Base-by-base conservation (phyloP, 1,140 invertebrate genomes). In the Atopsyche davidsoni region DNA sequence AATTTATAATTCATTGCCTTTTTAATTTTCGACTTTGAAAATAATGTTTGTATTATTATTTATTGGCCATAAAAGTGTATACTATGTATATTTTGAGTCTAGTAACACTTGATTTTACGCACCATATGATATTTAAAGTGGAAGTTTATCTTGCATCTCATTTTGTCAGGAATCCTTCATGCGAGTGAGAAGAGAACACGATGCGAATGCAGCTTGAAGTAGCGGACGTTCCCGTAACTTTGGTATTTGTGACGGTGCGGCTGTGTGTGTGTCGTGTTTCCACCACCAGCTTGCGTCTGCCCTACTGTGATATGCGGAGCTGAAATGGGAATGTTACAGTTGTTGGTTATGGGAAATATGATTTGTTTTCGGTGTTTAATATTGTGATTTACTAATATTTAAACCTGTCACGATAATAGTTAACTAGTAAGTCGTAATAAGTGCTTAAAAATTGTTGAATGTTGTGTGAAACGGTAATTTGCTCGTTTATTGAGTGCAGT, bases 401-500 rank as follows among this genome's bases (percentile, higher is more conserved):
- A 10, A 18, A 35, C 4, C 34, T 34, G 46, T 50, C 22, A 18
- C 21, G 28, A 19, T 18, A 18, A 21, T 51, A 44, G 18, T 35
- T 36, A 32, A 38, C 38, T 44, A 11, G 16, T 34, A 35, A 35
- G 17, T 50, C 14, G n/a, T 14, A 50, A 40, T 50, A 28, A 50
- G 39, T 50, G 38, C 28, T 42, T 18, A 41, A 23, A 35, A 35
- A 28, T 7, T n/a, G 6, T n/a, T n/a, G n/a, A 28, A 21, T 45
- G 48, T 44, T 45, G 32, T 13, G 31, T 36, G 6, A 51, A 51
- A 51, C 48, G 48, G 48, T 51, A 51, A 44, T 44, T 51, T 17
- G 40, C 24, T 72, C 70, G 68, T 70, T 68, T 68, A 72, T 72
- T 69, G 68, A 73, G 69, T 67, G 70, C 67, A 52, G 64, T 69